These are phyloP conservation scores for Amiota minor DNA, from an alignment of 2,888 invertebrate genomes.

Conservation along the genomic window DNA sequence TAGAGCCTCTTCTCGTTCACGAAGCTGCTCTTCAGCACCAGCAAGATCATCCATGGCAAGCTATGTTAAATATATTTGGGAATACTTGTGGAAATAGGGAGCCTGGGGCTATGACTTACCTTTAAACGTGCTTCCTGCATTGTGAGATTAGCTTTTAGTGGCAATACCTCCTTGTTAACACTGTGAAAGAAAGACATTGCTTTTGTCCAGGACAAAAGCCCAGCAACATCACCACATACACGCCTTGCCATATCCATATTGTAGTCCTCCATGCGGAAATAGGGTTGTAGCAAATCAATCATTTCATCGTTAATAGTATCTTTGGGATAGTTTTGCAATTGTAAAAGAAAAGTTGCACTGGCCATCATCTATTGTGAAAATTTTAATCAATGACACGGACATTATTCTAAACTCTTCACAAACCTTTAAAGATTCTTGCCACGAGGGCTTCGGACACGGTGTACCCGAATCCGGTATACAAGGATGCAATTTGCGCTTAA, in stretches of 20 bases:
- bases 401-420: slow-evolving; percentile 31
- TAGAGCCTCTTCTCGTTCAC: slow-evolving; percentile 91
- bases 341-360: slow-evolving; percentile 91
- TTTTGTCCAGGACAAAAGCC: slow-evolving; percentile 95
- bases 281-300: slow-evolving; percentile 92
- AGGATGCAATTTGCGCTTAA: slow-evolving; percentile 90
- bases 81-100: background rate
- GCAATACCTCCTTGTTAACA: slow-evolving; percentile 96
- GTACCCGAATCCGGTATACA: slow-evolving; percentile 85
- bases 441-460: slow-evolving; percentile 93
- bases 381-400: background rate
- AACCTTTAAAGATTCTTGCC: slow-evolving; percentile 95
- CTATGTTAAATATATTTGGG: slow-evolving; percentile 65
- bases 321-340: slow-evolving; percentile 95
- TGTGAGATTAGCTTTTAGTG: slow-evolving; percentile 92
- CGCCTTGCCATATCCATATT: slow-evolving; percentile 96
- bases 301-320: slow-evolving; percentile 98
- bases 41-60: slow-evolving; percentile 92
- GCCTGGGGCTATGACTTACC: slow-evolving; percentile 68
- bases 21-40: slow-evolving; percentile 89
- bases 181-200: slow-evolving; percentile 96
- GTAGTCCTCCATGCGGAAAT: slow-evolving; percentile 96
- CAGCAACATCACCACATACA: slow-evolving; percentile 97
- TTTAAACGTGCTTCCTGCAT: slow-evolving; percentile 92
- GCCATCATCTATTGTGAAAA: slow-evolving; percentile 86